These are phyloP conservation scores for Gastracanthus pulcherrimus DNA, from an alignment of 2,888 invertebrate species.

Conservation along the genomic window DNA sequence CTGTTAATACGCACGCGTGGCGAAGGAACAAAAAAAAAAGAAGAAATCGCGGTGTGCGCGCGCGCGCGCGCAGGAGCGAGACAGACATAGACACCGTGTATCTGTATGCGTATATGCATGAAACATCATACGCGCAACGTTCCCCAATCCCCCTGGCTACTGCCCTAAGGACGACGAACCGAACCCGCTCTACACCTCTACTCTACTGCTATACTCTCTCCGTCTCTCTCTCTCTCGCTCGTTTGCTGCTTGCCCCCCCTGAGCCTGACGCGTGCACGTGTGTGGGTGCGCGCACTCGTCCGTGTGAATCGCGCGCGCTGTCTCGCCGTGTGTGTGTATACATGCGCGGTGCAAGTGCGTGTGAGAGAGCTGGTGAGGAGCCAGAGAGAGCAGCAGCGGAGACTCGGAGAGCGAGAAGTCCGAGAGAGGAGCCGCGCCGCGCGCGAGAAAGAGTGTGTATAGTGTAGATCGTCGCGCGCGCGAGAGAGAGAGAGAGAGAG, in stretches of 20 bases:
- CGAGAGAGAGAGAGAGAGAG: no score
- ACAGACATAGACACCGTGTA: no score
- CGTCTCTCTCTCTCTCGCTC: not conserved
- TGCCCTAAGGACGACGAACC: slow-evolving; percentile 4
- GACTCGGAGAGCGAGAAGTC: not conserved
- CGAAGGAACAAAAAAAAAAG: no score
- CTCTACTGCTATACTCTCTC: no score
- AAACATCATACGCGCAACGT: no score
- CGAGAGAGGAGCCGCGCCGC: not conserved
- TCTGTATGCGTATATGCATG: no score
- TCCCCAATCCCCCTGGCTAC: not conserved
- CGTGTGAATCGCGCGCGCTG: not conserved
- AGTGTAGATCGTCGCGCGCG: no score
- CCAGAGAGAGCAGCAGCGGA: not conserved
- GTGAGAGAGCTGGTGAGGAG: not conserved
- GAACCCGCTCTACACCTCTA: no score
- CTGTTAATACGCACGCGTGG: no score
- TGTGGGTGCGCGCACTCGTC: not conserved
- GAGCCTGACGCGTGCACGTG: not conserved
- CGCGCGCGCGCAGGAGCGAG: no score
- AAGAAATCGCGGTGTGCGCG: no score
- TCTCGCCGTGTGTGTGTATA: not conserved
- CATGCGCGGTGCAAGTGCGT: not conserved
- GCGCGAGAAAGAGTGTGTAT: slow-evolving; percentile 55
- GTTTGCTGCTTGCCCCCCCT: not conserved